Conservation (phyloP, 2,113 vertebrate genomes). For the Bombycilla garrulus region DNA sequence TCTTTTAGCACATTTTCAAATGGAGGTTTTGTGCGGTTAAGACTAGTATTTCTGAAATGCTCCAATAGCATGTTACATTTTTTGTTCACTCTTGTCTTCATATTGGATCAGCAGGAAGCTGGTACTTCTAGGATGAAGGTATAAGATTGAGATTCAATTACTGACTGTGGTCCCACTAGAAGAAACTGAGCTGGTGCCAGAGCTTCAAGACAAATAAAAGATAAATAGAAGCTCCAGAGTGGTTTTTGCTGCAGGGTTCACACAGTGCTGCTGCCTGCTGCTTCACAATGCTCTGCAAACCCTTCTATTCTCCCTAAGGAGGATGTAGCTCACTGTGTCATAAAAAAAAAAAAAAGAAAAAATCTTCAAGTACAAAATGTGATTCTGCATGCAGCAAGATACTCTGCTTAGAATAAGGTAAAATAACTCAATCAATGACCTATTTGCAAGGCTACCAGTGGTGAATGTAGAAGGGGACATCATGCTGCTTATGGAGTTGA, state of each 20-base stretch:
- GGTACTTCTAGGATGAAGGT: background rate
- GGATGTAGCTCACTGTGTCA: background rate
- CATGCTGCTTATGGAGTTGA: background rate
- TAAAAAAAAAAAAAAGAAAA: background rate
- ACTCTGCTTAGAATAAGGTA: background rate
- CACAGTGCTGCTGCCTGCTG: background rate
- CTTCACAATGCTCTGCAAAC: background rate
- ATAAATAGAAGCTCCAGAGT: background rate
- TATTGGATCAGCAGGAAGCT: background rate
- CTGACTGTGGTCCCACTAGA: background rate
- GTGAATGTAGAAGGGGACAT: background rate
- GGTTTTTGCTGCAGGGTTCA: background rate
- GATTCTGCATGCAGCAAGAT: background rate
- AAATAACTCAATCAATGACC: background rate
- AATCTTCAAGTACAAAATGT: background rate
- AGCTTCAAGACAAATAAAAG: background rate
- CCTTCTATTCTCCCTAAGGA: background rate
- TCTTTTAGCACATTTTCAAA: background rate
- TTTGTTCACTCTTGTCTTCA: background rate
- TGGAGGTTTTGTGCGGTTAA: background rate
- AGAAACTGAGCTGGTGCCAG: background rate
- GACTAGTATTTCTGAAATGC: background rate
- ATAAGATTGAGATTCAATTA: background rate
- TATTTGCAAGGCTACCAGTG: background rate
- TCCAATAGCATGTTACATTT: background rate